Percentiles rank a stretch among this genome's conserved stretches.
Evolutionary conservation across 2,113 vertebrate genomes (phyloP).

Genomic region (Sapayoa aenigma): DNA sequence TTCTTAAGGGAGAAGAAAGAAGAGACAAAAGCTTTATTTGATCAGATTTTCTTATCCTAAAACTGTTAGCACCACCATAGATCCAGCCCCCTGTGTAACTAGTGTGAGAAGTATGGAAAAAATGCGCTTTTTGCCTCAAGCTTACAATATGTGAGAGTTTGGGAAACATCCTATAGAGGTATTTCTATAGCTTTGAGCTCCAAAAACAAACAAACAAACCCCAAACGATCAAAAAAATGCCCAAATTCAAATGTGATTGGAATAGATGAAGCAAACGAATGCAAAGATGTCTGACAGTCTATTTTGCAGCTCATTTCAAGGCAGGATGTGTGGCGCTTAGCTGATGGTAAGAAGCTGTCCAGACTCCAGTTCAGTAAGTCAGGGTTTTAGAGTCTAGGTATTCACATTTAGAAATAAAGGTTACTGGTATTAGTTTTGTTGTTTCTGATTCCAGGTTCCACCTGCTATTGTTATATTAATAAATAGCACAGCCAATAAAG

Average conservation of each 20-base stretch:
- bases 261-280: neutral
- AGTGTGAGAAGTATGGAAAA: neutral
- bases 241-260: neutral
- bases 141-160: neutral
- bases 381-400: neutral
- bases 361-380: neutral
- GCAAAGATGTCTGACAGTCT: neutral
- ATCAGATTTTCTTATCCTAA: neutral
- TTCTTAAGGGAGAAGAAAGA: neutral
- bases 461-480: neutral
- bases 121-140: neutral
- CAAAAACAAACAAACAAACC: neutral
- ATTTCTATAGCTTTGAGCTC: neutral
- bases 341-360: neutral
- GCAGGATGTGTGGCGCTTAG: neutral
- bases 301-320: neutral
- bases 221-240: neutral
- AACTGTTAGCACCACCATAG: neutral
- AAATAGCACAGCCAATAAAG: neutral
- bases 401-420: neutral
- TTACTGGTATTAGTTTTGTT: neutral
- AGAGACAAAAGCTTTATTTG: neutral
- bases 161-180: neutral
- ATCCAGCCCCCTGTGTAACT: neutral
- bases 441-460: neutral